A percentile compares a stretch with the other conserved stretches of the same genome.
Conservation (phyloP, 2,888 invertebrate genomes). For the Crepidodera aurea region DNA sequence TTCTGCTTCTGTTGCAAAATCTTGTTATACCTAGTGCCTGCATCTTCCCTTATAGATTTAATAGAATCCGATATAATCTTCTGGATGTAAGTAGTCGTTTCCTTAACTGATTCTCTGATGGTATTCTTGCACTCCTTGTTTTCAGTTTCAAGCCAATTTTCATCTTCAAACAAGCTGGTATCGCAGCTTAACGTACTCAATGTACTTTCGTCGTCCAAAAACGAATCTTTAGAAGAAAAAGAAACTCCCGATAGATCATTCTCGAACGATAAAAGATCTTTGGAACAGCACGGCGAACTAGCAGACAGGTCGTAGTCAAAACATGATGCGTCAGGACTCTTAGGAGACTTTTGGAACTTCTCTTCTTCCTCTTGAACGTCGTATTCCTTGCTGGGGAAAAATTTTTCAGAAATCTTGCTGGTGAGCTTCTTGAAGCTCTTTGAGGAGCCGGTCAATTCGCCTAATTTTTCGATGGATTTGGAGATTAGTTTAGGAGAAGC, state of each 20-base stretch:
- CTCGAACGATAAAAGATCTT: too few relatives aligned
- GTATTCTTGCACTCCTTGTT: not conserved
- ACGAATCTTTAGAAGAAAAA: not conserved
- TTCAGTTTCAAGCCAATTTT: not conserved
- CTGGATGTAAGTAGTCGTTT: not conserved
- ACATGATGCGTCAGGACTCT: not conserved
- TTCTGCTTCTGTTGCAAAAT: not conserved
- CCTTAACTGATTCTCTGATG: not conserved
- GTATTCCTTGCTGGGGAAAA: not conserved
- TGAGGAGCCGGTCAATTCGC: not conserved
- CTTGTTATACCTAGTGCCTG: not conserved
- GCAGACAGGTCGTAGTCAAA: too few relatives aligned
- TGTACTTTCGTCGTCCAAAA: slow-evolving; percentile 1
- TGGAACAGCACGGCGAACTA: too few relatives aligned
- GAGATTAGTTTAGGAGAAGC: not conserved
- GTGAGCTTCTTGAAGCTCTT: not conserved
- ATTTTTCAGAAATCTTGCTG: not conserved
- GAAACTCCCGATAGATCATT: not conserved
- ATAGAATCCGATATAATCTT: not conserved
- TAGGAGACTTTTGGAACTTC: not conserved
- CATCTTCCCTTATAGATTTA: not conserved
- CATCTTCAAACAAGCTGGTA: not conserved
- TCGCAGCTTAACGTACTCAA: not conserved
- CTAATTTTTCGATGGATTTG: not conserved
- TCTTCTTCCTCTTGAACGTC: not conserved